A percentile compares a stretch with the other conserved stretches of the same genome.
Conservation (phyloP, 1,140 invertebrate species). For the Heliconius eleuchia region DNA sequence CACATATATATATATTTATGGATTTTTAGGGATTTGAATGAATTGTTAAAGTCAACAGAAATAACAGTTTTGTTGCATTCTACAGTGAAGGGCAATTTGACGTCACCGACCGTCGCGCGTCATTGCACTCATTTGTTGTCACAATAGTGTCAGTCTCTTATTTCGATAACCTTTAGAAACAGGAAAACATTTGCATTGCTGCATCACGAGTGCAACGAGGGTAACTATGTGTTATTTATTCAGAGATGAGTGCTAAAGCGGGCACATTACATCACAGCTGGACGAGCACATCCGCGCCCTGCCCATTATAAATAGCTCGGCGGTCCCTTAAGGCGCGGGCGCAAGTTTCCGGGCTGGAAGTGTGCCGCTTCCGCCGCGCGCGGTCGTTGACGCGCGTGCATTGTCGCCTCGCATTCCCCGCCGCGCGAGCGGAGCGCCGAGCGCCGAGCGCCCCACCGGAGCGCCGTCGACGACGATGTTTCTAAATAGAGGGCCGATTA, state of each 20-base stretch:
- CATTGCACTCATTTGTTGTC: constrained; percentile 40
- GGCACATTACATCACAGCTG: constrained; percentile 58
- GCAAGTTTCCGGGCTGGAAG: constrained; percentile 79
- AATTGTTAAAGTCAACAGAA: constrained; percentile 28
- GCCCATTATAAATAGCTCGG: constrained; percentile 72
- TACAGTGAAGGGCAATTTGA: constrained; percentile 39
- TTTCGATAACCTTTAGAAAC: not conserved
- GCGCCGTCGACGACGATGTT: constrained; percentile 64
- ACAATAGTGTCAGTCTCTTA: constrained; percentile 35
- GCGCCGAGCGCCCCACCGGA: constrained; percentile 47
- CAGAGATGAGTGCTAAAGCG: constrained; percentile 43
- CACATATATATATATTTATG: too few relatives aligned
- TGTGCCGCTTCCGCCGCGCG: constrained; percentile 76
- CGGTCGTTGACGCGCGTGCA: constrained; percentile 77
- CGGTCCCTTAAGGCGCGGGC: constrained; percentile 77
- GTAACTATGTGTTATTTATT: constrained; percentile 1
- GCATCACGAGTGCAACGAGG: too few relatives aligned
- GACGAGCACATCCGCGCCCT: constrained; percentile 50
- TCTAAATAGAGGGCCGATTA: constrained; percentile 79
- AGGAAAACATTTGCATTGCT: not conserved
- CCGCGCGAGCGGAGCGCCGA: constrained; percentile 51
- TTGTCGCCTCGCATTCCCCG: constrained; percentile 75
- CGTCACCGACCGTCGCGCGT: constrained; percentile 39
- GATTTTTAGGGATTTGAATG: not conserved
- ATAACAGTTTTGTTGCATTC: constrained; percentile 33